Conservation (phyloP, 1,140 invertebrate genomes). For the Thereuonema tuberculata region DNA sequence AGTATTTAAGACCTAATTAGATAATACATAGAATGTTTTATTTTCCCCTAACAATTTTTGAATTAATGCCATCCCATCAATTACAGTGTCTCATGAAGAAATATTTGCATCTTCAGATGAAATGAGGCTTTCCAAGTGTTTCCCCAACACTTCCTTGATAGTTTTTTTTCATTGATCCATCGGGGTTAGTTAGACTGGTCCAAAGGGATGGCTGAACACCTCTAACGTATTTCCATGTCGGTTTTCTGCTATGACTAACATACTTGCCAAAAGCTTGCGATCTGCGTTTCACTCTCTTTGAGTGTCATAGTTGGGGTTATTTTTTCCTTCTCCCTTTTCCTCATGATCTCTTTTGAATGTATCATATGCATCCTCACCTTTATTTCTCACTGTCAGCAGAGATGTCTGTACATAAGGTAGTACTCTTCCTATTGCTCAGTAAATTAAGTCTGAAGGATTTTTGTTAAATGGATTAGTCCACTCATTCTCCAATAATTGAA, state of each 20-base stretch:
- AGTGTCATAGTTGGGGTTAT: no score
- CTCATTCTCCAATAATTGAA: no score
- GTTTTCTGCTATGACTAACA: background rate
- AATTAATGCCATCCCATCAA: constrained; percentile 13
- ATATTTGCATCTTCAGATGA: constrained; percentile 1
- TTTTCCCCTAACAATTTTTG: constrained; percentile 8
- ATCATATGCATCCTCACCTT: no score
- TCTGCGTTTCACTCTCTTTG: no score
- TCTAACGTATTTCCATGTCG: background rate
- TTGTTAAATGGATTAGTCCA: no score
- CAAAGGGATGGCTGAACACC: constrained; percentile 10
- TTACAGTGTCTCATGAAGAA: background rate
- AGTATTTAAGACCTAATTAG: no score
- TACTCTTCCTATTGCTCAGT: background rate
- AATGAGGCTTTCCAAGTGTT: background rate
- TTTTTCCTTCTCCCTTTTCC: background rate
- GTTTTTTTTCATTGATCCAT: constrained; percentile 14
- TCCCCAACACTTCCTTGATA: constrained; percentile 11
- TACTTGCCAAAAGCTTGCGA: background rate
- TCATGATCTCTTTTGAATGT: background rate
- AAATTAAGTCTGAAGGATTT: no score
- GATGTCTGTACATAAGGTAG: background rate
- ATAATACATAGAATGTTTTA: background rate
- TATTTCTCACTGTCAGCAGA: background rate
- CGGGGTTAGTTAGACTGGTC: constrained; percentile 7